phyloP scores from a whole-genome alignment of 2,797 vertebrate species.

The Heliangelus exortis region DNA sequence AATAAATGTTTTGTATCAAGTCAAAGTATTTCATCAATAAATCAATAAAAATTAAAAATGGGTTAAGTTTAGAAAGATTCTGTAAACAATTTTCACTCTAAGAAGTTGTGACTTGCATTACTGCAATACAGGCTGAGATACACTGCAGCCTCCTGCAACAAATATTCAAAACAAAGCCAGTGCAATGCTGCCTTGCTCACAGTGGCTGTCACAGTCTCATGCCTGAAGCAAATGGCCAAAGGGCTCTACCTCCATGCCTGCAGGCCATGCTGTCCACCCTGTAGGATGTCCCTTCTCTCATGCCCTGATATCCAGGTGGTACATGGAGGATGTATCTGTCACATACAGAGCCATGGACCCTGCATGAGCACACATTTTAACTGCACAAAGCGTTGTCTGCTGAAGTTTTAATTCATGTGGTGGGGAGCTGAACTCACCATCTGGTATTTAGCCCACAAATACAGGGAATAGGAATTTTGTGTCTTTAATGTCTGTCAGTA shows the following conservation, averaged over 20 bases:
- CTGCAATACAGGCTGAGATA: neutral
- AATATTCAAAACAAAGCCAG: neutral
- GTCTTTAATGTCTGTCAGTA: neutral
- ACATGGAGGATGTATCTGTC: neutral
- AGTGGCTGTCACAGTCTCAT: neutral
- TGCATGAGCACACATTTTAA: neutral
- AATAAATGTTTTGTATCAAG: neutral
- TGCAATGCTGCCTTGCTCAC: neutral
- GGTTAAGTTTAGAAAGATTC: neutral
- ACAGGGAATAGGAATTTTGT: neutral
- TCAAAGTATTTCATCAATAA: constrained; percentile 37
- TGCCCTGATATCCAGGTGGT: neutral
- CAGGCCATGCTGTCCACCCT: accelerated
- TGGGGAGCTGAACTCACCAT: neutral
- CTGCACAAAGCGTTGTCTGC: neutral
- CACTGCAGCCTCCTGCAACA: neutral
- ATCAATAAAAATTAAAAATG: neutral
- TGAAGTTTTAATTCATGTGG: neutral
- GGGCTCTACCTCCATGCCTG: neutral
- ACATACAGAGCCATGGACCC: accelerated
- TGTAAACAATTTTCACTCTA: neutral
- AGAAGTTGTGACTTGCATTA: neutral
- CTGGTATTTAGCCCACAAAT: neutral
- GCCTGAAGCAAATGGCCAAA: neutral
- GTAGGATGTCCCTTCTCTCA: neutral